Evolutionary conservation across 2,888 invertebrate genomes (phyloP).

Genomic region (Stenodema calcarata): DNA sequence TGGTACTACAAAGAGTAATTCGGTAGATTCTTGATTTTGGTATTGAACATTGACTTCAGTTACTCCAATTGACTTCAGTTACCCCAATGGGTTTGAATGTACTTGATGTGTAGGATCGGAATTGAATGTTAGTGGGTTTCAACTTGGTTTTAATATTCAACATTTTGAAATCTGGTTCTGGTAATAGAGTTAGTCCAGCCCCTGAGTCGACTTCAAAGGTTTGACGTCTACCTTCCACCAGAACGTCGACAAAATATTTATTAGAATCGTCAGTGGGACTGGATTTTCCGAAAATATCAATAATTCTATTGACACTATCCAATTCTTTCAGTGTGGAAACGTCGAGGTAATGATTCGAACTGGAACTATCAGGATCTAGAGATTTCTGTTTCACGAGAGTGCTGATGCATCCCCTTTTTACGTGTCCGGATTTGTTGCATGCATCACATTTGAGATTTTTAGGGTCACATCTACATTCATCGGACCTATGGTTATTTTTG

Average conservation of each 20-base stretch:
- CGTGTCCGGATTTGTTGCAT: conserved; percentile 7
- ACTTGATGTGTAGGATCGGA: neutral
- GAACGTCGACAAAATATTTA: conserved; percentile 37
- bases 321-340: too few species aligned
- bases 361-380: too few species aligned
- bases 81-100: neutral
- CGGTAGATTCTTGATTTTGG: neutral
- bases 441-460: too few species aligned
- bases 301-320: too few species aligned
- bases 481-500: neutral
- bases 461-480: too few species aligned
- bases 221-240: conserved; percentile 12
- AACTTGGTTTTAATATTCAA: neutral
- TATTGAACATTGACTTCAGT: neutral
- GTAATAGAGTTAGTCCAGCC: neutral
- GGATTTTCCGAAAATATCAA: too few species aligned
- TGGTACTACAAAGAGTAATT: neutral
- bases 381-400: too few species aligned
- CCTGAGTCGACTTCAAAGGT: conserved; percentile 29
- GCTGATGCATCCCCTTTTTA: too few species aligned
- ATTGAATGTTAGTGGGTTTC: too few species aligned
- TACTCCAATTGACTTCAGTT: too few species aligned
- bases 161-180: neutral
- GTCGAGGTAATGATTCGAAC: too few species aligned
- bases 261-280: neutral